These are phyloP conservation scores for Propithecus perrieri DNA, from an alignment of 2,797 vertebrate genomes.

Conservation along the genomic window DNA sequence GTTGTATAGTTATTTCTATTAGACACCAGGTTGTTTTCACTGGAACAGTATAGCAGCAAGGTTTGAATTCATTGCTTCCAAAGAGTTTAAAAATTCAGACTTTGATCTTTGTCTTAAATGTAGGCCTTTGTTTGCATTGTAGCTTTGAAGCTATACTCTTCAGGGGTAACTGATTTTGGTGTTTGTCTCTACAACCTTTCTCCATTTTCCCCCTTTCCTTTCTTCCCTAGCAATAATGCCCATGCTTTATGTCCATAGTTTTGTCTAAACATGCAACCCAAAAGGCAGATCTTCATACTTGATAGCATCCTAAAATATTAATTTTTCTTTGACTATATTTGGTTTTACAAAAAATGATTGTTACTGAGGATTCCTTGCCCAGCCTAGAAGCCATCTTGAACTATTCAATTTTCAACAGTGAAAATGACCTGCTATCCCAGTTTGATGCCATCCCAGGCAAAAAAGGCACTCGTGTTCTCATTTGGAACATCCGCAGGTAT, in stretches of 20 bases:
- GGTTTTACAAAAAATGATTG: conserved; percentile 87
- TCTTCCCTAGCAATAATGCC: conserved; percentile 14
- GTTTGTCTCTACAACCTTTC: conserved; percentile 24
- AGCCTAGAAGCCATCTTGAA: conserved; percentile 89
- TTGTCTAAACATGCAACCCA: conserved; percentile 20
- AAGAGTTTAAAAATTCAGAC: conserved; percentile 32
- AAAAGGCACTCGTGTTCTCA: conserved; percentile 91
- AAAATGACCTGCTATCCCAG: conserved; percentile 86
- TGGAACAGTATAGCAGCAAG: not conserved
- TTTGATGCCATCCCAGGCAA: conserved; percentile 89
- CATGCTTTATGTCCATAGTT: not conserved
- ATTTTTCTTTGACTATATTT: conserved; percentile 82
- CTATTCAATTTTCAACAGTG: conserved; percentile 87
- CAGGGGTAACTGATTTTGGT: not conserved
- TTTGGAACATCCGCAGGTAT: conserved; percentile 92
- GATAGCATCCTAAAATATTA: conserved; percentile 41
- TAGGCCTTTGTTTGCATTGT: conserved; percentile 24
- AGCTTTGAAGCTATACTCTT: conserved; percentile 34
- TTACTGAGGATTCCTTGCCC: conserved; percentile 90
- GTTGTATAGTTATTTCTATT: not conserved
- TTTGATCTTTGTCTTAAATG: conserved; percentile 34
- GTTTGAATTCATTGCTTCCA: conserved; percentile 40
- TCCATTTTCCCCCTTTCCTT: not conserved
- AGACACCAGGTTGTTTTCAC: conserved; percentile 14
- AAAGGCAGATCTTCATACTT: conserved; percentile 36